A percentile compares a stretch with the other conserved stretches of the same genome.
Conservation (phyloP, 2,888 invertebrate species). For the Hypercompe scribonia region DNA sequence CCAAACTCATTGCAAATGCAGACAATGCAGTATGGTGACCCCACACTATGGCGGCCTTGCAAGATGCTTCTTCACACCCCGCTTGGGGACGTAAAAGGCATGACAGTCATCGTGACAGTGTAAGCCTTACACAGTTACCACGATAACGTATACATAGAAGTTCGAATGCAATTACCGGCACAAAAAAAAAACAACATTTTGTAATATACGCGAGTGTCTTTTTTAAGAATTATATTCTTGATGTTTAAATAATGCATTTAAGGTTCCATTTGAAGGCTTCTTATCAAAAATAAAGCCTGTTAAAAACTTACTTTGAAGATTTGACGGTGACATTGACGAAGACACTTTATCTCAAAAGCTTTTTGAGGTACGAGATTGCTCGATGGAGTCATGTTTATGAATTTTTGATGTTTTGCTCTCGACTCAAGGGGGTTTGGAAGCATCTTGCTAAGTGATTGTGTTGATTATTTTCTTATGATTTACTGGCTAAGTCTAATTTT, state of each 20-base stretch:
- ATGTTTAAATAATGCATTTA: constrained; percentile 1
- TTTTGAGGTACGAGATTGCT: not conserved
- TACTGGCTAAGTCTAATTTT: not conserved
- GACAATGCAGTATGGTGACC: no score
- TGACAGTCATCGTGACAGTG: no score
- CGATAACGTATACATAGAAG: no score
- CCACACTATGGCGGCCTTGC: no score
- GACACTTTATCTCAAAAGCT: constrained; percentile 1
- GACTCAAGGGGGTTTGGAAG: not conserved
- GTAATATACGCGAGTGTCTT: not conserved
- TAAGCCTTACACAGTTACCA: no score
- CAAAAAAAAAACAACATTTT: not conserved
- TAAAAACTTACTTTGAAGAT: constrained; percentile 1
- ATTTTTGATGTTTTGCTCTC: constrained; percentile 1
- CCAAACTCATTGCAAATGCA: no score
- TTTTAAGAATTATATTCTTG: not conserved
- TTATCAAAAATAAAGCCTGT: constrained; percentile 1
- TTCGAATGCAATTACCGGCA: not conserved
- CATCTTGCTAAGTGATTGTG: not conserved
- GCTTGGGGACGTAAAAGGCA: no score
- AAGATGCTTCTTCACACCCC: no score
- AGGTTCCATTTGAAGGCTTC: not conserved
- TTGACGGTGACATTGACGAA: constrained; percentile 1
- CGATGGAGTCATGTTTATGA: not conserved
- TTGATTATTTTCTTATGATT: not conserved